Evolutionary conservation across 2,888 invertebrate species (phyloP).

Genomic region (Lysandra bellargus): DNA sequence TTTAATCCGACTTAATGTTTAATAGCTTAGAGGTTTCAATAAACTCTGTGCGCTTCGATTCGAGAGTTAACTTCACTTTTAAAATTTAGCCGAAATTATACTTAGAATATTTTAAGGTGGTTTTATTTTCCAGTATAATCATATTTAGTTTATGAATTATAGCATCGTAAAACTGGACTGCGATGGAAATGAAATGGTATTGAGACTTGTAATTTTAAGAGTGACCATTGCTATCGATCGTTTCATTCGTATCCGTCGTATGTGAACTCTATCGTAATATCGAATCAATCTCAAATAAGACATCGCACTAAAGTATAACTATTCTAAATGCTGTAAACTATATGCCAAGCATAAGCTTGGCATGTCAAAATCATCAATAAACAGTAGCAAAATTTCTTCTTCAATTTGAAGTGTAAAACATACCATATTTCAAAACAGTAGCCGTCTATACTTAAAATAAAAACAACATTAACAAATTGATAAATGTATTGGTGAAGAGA

Average conservation of each 20-base stretch:
- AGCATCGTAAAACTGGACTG: not conserved
- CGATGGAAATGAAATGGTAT: not conserved
- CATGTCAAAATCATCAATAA: not conserved
- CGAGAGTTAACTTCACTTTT: slow-evolving; percentile 40
- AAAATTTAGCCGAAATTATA: slow-evolving; percentile 33
- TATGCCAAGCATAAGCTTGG: too few relatives aligned
- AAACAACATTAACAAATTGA: slow-evolving; percentile 26
- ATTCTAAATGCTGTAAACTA: too few relatives aligned
- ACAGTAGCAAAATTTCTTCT: not conserved
- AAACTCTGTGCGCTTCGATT: slow-evolving; percentile 43
- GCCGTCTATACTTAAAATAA: not conserved
- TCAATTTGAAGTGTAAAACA: not conserved
- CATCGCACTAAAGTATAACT: too few relatives aligned
- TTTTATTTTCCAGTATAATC: not conserved
- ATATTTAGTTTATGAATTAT: not conserved
- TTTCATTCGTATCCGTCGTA: too few relatives aligned
- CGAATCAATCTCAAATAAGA: too few relatives aligned
- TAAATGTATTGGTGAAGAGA: slow-evolving; percentile 49
- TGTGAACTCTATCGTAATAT: not conserved
- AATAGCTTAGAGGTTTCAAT: slow-evolving; percentile 47
- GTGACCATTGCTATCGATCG: not conserved
- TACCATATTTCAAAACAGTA: not conserved
- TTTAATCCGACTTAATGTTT: slow-evolving; percentile 65
- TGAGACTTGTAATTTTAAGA: not conserved
- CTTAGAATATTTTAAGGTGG: not conserved